Percentiles rank a stretch among this genome's conserved stretches.
Evolutionary conservation across 1,140 invertebrate species (phyloP).

Genomic region (Trichonephila inaurata): DNA sequence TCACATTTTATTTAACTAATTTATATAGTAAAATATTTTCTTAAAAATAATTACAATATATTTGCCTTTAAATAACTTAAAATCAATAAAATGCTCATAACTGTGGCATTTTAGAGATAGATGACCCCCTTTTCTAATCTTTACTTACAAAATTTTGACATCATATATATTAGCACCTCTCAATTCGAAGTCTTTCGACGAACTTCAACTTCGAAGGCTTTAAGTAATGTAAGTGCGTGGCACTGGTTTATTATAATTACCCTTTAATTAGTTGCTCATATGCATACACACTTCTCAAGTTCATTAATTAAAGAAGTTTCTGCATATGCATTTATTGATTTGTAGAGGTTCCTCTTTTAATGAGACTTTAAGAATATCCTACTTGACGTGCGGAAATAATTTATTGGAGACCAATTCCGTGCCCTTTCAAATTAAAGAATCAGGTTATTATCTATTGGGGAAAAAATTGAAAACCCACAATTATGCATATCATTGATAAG

Average conservation of each 20-base stretch:
- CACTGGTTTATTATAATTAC: slow-evolving; percentile 34
- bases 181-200: background rate
- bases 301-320: slow-evolving; percentile 38
- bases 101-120: too few relatives aligned
- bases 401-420: background rate
- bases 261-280: slow-evolving; percentile 25
- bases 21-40: too few relatives aligned
- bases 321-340: slow-evolving; percentile 38
- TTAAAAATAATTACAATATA: too few relatives aligned
- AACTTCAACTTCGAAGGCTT: background rate
- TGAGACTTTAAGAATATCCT: slow-evolving; percentile 8
- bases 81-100: too few relatives aligned
- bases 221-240: slow-evolving; percentile 20
- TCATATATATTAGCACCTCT: background rate
- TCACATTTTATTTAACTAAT: too few relatives aligned
- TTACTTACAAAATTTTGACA: too few relatives aligned
- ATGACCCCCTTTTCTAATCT: too few relatives aligned
- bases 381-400: background rate
- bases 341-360: background rate
- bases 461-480: too few relatives aligned
- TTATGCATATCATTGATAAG: too few relatives aligned
- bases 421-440: background rate
- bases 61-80: too few relatives aligned
- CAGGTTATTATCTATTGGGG: too few relatives aligned
- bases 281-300: slow-evolving; percentile 24